phyloP scores from a whole-genome alignment of 2,888 invertebrate genomes.

The Habrosyne pyritoides region DNA sequence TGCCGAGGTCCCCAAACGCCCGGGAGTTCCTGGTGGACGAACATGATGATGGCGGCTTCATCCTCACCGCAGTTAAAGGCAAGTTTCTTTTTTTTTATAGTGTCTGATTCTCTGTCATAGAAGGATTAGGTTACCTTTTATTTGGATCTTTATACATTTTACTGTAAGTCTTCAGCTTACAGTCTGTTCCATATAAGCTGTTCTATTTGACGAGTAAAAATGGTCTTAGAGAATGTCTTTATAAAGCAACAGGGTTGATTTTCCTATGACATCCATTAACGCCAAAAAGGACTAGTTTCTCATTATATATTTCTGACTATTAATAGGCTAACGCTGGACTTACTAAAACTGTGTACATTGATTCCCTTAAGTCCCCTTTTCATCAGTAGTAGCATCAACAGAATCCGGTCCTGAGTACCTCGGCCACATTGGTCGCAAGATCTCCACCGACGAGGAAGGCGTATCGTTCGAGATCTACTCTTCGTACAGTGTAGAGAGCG shows the following conservation, averaged over 20 bases:
- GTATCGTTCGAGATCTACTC: conserved; percentile 53
- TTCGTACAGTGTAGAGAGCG: conserved; percentile 43
- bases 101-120: too few relatives aligned
- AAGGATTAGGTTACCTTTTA: too few relatives aligned
- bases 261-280: too few relatives aligned
- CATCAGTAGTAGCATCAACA: conserved; percentile 21
- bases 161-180: too few relatives aligned
- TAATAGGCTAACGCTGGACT: too few relatives aligned
- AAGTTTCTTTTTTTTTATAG: conserved; percentile 16
- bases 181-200: too few relatives aligned
- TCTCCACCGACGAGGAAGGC: conserved; percentile 41
- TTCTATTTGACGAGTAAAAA: too few relatives aligned
- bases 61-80: conserved; percentile 45
- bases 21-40: conserved; percentile 51
- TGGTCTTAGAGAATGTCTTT: too few relatives aligned
- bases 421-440: conserved; percentile 63
- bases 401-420: conserved; percentile 40
- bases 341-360: neutral
- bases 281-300: too few relatives aligned
- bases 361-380: neutral
- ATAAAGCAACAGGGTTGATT: too few relatives aligned
- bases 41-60: conserved; percentile 49
- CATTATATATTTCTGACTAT: too few relatives aligned
- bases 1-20: conserved; percentile 38
- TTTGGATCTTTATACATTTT: too few relatives aligned